Evolutionary conservation across 2,113 vertebrate genomes (phyloP).

Genomic region (Hippocampus barbouri): DNA sequence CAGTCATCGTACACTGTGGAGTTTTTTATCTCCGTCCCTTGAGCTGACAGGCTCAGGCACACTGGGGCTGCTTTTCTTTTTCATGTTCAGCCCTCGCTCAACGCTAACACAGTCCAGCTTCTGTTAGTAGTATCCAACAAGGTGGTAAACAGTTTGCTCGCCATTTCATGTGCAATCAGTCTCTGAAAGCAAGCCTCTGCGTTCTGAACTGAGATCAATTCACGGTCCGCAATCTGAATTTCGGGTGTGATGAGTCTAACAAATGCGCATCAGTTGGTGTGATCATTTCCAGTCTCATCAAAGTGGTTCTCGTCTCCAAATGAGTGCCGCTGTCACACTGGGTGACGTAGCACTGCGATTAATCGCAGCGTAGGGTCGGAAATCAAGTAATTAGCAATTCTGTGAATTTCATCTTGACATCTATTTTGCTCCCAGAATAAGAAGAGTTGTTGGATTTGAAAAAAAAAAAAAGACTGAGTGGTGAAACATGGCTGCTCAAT

Average conservation of each 20-base stretch:
- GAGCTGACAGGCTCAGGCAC: slow-evolving; percentile 32
- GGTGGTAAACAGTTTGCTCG: slow-evolving; percentile 16
- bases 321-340: slow-evolving; percentile 53
- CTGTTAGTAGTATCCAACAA: slow-evolving; percentile 23
- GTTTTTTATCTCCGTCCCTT: slow-evolving; percentile 38
- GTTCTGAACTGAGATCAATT: neutral
- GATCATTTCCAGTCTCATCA: slow-evolving; percentile 46
- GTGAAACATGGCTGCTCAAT: slow-evolving; percentile 14
- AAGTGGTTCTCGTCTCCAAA: slow-evolving; percentile 31
- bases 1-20: slow-evolving; percentile 32
- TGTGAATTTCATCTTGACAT: slow-evolving; percentile 47
- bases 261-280: slow-evolving; percentile 16
- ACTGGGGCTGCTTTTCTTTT: slow-evolving; percentile 20
- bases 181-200: neutral
- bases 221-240: slow-evolving; percentile 3
- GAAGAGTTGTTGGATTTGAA: slow-evolving; percentile 19
- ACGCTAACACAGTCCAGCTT: slow-evolving; percentile 21
- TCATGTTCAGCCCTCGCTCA: slow-evolving; percentile 22
- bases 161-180: slow-evolving; percentile 6
- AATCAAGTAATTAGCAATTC: slow-evolving; percentile 59
- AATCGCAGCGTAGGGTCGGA: slow-evolving; percentile 48
- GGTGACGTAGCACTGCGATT: slow-evolving; percentile 49
- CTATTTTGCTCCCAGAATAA: slow-evolving; percentile 32
- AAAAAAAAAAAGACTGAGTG: slow-evolving; percentile 15
- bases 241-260: slow-evolving; percentile 9